Conservation (phyloP, 2,113 vertebrate genomes). For the Crocuta crocuta region DNA sequence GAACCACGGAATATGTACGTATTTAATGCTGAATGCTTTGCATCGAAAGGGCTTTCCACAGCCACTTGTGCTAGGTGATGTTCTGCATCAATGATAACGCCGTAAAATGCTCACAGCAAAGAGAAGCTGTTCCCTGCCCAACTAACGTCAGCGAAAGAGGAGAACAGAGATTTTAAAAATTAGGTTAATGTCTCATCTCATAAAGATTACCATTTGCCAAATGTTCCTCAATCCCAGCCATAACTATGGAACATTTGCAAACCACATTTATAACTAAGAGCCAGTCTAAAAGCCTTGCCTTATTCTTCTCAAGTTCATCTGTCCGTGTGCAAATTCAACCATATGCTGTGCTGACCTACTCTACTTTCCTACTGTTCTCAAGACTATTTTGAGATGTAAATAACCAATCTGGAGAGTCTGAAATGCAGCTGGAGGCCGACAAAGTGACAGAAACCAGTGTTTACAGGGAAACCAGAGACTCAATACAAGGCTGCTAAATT, state of each 20-base stretch:
- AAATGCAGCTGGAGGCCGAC: slow-evolving; percentile 33
- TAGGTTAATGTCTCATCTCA: slow-evolving; percentile 5
- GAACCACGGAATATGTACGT: neutral
- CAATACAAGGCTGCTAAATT: neutral
- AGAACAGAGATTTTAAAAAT: slow-evolving; percentile 40
- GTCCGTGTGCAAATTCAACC: slow-evolving; percentile 47
- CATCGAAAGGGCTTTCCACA: neutral
- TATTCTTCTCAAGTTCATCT: slow-evolving; percentile 56
- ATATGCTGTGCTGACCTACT: slow-evolving; percentile 47
- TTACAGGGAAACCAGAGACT: neutral
- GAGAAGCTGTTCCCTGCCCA: neutral
- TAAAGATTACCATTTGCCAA: slow-evolving; percentile 25
- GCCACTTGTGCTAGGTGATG: neutral
- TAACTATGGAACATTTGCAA: slow-evolving; percentile 46
- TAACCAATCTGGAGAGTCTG: neutral
- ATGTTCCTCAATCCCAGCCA: neutral
- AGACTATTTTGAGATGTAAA: slow-evolving; percentile 62
- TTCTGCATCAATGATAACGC: neutral
- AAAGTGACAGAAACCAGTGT: neutral
- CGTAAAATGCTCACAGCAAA: neutral
- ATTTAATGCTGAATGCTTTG: neutral
- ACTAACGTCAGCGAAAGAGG: neutral
- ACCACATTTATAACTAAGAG: slow-evolving; percentile 49
- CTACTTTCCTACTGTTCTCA: neutral
- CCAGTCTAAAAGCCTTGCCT: slow-evolving; percentile 6